phyloP scores from a whole-genome alignment of 2,797 vertebrate species.

The Coranthus polyacanthus region DNA sequence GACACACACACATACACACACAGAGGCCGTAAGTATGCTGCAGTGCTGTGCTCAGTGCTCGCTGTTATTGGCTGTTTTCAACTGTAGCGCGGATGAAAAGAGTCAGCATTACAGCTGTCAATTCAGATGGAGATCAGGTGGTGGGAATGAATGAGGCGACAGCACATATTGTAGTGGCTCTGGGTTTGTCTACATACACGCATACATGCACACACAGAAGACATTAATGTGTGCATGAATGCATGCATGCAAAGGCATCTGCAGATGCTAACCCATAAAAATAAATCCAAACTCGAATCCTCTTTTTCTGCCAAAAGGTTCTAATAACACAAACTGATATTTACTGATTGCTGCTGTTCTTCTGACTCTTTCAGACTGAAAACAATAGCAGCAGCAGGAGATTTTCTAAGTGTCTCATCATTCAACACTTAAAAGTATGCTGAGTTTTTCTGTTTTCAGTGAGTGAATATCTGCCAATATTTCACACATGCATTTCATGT shows the following conservation, averaged over 20 bases:
- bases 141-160: conserved; percentile 89
- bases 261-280: conserved; percentile 70
- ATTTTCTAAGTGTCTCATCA: conserved; percentile 55
- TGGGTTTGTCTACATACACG: conserved; percentile 38
- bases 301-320: conserved; percentile 38
- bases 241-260: conserved; percentile 70
- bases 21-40: conserved; percentile 45
- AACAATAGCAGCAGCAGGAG: conserved; percentile 64
- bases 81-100: conserved; percentile 87
- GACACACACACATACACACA: conserved; percentile 47
- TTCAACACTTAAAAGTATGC: conserved; percentile 50
- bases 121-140: conserved; percentile 91
- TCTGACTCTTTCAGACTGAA: conserved; percentile 35
- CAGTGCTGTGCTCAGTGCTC: conserved; percentile 47
- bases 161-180: conserved; percentile 75
- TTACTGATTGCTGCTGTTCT: conserved; percentile 51
- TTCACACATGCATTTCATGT: conserved; percentile 55
- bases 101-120: conserved; percentile 91
- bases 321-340: conserved; percentile 54
- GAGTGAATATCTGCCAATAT: conserved; percentile 65
- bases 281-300: conserved; percentile 55
- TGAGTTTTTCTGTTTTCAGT: conserved; percentile 34
- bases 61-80: conserved; percentile 89
- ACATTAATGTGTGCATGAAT: conserved; percentile 67
- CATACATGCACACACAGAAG: conserved; percentile 31